Percentiles rank a stretch among this genome's conserved stretches.
Evolutionary conservation across 2,888 invertebrate species (phyloP).

Genomic region (Sympetrum striolatum): DNA sequence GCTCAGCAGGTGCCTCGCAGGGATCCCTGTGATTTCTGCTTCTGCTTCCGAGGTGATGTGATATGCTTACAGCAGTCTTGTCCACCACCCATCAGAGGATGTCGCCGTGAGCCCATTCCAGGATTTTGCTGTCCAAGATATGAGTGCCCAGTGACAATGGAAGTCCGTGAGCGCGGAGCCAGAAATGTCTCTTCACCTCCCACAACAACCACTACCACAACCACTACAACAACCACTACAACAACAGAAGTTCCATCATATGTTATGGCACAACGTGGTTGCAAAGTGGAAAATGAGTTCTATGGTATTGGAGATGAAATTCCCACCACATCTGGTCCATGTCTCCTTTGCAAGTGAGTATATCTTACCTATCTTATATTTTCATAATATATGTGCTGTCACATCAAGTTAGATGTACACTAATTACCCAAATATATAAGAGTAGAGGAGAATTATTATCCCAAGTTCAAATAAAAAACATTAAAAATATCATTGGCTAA

Average conservation of each 20-base stretch:
- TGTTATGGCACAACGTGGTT: constrained; percentile 82
- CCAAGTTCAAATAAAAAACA: no score
- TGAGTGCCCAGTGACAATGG: constrained; percentile 89
- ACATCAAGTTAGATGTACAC: no score
- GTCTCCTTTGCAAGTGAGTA: constrained; percentile 93
- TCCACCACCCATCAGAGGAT: constrained; percentile 90
- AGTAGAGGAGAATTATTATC: no score
- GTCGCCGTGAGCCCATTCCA: constrained; percentile 89
- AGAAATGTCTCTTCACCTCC: constrained; percentile 68
- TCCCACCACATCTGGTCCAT: constrained; percentile 86
- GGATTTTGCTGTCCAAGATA: constrained; percentile 96
- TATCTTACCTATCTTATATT: neutral
- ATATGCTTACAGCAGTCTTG: constrained; percentile 95
- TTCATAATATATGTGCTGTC: no score
- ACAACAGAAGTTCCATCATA: constrained; percentile 76
- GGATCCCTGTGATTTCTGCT: constrained; percentile 95
- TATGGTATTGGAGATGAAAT: constrained; percentile 88
- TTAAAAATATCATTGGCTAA: no score
- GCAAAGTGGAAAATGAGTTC: constrained; percentile 83
- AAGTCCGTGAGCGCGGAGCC: constrained; percentile 3
- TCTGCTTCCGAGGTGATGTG: constrained; percentile 95
- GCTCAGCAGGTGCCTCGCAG: constrained; percentile 94
- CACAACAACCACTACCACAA: constrained; percentile 85
- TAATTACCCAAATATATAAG: no score
- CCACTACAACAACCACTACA: constrained; percentile 76